phyloP scores from a whole-genome alignment of 2,797 vertebrate species.

The Australoheros facetus region DNA sequence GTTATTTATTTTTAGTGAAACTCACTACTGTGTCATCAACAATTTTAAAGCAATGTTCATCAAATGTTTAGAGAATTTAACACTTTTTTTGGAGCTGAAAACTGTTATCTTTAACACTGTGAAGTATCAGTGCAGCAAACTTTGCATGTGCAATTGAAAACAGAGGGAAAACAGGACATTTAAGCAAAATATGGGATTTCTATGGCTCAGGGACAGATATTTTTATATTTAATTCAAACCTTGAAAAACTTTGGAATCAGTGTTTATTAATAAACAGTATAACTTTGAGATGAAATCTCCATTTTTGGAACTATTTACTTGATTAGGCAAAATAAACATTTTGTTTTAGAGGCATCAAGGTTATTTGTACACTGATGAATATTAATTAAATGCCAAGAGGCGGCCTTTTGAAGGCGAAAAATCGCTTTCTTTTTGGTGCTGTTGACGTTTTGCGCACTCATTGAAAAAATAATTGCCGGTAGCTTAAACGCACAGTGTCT shows the following conservation, averaged over 20 bases:
- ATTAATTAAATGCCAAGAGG: background rate
- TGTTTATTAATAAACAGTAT: background rate
- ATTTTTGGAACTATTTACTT: background rate
- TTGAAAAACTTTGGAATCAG: background rate
- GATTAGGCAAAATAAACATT: background rate
- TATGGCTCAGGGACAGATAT: background rate
- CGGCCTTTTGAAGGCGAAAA: background rate
- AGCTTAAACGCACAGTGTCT: background rate
- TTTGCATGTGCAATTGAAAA: background rate
- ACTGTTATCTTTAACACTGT: background rate
- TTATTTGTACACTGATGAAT: background rate
- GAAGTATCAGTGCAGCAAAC: background rate
- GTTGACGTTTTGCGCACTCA: background rate
- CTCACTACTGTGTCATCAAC: background rate
- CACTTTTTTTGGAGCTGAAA: background rate
- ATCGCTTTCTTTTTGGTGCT: background rate
- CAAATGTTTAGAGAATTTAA: background rate
- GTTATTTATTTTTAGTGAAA: background rate
- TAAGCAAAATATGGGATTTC: background rate
- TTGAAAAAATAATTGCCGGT: slow-evolving; percentile 6
- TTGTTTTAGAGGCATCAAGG: background rate
- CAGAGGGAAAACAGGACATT: background rate
- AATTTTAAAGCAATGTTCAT: background rate
- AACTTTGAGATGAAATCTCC: background rate
- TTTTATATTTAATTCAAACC: background rate